A percentile compares a stretch with the other conserved stretches of the same genome.
Evolutionary conservation across 2,888 invertebrate genomes (phyloP).

Genomic region (Sarcophaga subvicina): DNA sequence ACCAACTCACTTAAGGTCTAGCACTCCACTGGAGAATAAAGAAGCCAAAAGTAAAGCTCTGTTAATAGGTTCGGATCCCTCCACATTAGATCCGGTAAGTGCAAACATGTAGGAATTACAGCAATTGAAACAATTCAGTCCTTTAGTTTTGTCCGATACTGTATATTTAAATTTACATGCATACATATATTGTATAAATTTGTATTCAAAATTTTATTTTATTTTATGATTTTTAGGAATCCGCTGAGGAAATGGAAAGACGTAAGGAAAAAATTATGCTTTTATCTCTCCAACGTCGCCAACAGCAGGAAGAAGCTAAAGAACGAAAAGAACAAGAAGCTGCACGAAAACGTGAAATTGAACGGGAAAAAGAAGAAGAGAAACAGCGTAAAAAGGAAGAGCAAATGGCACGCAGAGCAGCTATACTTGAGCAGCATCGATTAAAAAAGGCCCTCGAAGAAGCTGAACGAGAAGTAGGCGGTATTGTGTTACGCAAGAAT

Average conservation of each 20-base stretch:
- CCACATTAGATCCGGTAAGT: slow-evolving; percentile 87
- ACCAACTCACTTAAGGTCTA: slow-evolving; percentile 65
- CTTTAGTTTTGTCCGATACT: too few species aligned
- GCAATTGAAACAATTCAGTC: too few species aligned
- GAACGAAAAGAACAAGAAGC: slow-evolving; percentile 92
- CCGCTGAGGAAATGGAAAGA: slow-evolving; percentile 94
- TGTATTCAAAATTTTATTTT: background rate
- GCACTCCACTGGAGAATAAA: slow-evolving; percentile 73
- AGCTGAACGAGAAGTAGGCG: slow-evolving; percentile 90
- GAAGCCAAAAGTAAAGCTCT: slow-evolving; percentile 83
- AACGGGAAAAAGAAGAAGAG: slow-evolving; percentile 89
- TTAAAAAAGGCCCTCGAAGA: slow-evolving; percentile 96
- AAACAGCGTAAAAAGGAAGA: slow-evolving; percentile 89
- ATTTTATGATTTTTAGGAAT: slow-evolving; percentile 88
- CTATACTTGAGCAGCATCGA: slow-evolving; percentile 96
- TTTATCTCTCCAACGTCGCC: slow-evolving; percentile 93
- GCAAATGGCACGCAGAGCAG: slow-evolving; percentile 92
- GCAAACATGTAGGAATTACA: background rate
- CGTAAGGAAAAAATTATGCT: slow-evolving; percentile 96
- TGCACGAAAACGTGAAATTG: slow-evolving; percentile 88
- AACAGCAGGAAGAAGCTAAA: slow-evolving; percentile 94
- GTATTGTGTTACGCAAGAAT: background rate
- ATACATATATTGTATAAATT: background rate
- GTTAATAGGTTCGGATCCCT: slow-evolving; percentile 87
- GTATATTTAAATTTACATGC: too few species aligned